Evolutionary conservation across 1,140 invertebrate species (phyloP).

Genomic region (Listronotus oregonensis): DNA sequence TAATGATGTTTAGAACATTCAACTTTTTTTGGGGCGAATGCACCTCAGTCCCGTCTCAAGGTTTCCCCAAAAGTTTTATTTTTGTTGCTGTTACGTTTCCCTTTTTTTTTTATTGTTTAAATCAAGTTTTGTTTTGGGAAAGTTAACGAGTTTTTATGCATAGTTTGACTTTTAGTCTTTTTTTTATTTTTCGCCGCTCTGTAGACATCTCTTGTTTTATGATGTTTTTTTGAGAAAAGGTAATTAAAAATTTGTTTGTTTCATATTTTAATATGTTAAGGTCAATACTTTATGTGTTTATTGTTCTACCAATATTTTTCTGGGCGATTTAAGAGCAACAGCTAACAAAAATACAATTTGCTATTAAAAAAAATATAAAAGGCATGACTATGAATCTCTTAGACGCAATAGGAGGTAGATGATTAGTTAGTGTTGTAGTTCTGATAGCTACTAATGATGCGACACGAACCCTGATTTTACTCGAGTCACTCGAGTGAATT

Average conservation of each 20-base stretch:
- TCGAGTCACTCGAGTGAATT: too few species aligned
- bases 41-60: constrained; percentile 22
- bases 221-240: constrained; percentile 15
- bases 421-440: too few species aligned
- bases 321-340: too few species aligned
- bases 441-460: too few species aligned
- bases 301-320: too few species aligned
- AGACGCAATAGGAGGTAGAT: too few species aligned
- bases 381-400: too few species aligned
- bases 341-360: too few species aligned
- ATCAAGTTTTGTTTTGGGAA: constrained; percentile 26
- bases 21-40: constrained; percentile 31
- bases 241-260: constrained; percentile 12
- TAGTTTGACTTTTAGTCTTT: constrained; percentile 24
- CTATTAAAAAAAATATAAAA: too few species aligned
- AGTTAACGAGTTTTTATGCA: constrained; percentile 34
- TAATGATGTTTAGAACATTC: constrained; percentile 32
- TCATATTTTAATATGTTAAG: too few species aligned
- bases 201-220: constrained; percentile 20
- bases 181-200: constrained; percentile 27
- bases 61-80: constrained; percentile 18
- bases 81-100: constrained; percentile 24
- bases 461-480: too few species aligned
- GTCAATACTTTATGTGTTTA: too few species aligned
- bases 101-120: constrained; percentile 13